phyloP scores from a whole-genome alignment of 2,797 vertebrate species.

The Eulemur rubriventer region DNA sequence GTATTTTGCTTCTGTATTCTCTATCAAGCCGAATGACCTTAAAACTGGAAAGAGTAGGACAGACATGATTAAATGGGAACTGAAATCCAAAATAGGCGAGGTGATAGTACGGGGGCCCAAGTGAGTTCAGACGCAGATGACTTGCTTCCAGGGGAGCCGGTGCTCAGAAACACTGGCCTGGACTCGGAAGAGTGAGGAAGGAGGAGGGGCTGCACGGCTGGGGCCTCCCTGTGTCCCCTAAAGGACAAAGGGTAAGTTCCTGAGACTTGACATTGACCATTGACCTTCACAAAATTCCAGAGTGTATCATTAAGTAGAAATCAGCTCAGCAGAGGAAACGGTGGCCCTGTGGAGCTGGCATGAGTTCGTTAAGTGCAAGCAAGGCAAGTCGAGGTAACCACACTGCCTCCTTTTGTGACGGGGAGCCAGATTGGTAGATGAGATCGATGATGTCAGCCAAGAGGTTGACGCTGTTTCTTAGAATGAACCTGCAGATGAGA shows the following conservation, averaged over 20 bases:
- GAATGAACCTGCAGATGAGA: not conserved
- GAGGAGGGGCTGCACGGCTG: fast-evolving
- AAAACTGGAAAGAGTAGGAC: not conserved
- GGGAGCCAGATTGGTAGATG: not conserved
- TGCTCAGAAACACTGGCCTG: not conserved
- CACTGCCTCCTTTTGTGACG: not conserved
- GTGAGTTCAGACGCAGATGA: not conserved
- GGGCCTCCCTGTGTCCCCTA: not conserved
- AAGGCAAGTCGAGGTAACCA: not conserved
- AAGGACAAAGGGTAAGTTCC: not conserved
- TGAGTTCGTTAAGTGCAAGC: not conserved
- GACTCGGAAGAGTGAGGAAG: not conserved
- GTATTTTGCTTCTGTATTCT: conserved; percentile 30
- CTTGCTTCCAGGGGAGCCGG: not conserved
- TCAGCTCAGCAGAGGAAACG: not conserved
- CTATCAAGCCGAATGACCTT: not conserved
- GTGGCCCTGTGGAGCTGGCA: not conserved
- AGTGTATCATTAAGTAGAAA: not conserved
- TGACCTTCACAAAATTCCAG: not conserved
- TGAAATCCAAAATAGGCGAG: not conserved
- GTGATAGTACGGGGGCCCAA: not conserved
- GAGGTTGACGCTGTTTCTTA: not conserved
- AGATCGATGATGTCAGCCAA: not conserved
- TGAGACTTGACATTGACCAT: not conserved
- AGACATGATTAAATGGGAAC: not conserved